phyloP scores from a whole-genome alignment of 1,140 invertebrate species.

The Saccostrea glomerata region DNA sequence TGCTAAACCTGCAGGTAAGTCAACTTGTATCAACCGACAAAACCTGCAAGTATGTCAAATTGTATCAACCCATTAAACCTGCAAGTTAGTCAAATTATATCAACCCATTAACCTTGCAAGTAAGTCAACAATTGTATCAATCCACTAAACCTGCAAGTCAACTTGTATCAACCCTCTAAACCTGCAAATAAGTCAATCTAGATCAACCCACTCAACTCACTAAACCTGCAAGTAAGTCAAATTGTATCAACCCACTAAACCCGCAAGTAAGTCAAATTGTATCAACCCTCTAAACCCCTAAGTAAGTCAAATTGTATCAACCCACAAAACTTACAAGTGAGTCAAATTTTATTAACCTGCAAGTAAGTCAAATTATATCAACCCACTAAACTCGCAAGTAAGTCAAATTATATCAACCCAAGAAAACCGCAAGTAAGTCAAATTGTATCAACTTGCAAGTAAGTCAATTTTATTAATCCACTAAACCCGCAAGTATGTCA shows the following conservation, averaged over 20 bases:
- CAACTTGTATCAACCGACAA: neutral
- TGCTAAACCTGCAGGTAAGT: neutral
- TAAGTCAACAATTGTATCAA: too few species aligned
- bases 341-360: too few species aligned
- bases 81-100: neutral
- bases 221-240: neutral
- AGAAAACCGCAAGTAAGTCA: neutral
- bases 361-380: neutral
- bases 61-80: neutral
- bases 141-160: neutral
- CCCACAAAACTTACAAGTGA: too few species aligned
- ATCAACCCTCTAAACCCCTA: too few species aligned
- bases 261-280: too few species aligned
- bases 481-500: neutral
- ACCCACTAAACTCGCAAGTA: neutral
- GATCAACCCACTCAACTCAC: too few species aligned
- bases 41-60: too few species aligned
- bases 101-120: neutral
- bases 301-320: neutral
- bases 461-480: too few species aligned
- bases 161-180: neutral
- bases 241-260: too few species aligned
- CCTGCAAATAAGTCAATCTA: neutral
- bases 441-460: neutral
- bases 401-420: too few species aligned